Conservation (phyloP, 2,888 invertebrate species). For the Diarsia brunnea region DNA sequence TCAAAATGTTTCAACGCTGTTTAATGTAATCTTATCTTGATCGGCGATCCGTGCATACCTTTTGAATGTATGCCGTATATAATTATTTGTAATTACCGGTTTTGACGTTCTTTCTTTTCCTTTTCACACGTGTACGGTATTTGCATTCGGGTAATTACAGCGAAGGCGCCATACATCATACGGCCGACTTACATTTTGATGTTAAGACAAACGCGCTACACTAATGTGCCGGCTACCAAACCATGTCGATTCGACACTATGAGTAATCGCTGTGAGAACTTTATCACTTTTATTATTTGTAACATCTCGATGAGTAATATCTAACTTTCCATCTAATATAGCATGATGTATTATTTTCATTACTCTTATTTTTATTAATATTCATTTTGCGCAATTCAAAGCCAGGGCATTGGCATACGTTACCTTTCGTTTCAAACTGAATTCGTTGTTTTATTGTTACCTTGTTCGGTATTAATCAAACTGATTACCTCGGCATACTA, state of each 20-base stretch:
- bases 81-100: constrained; percentile 89
- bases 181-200: constrained; percentile 87
- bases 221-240: constrained; percentile 82
- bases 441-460: constrained; percentile 89
- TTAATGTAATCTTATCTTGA: constrained; percentile 88
- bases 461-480: constrained; percentile 89
- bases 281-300: constrained; percentile 87
- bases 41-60: constrained; percentile 87
- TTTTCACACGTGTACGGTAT: constrained; percentile 90
- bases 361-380: constrained; percentile 86
- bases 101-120: constrained; percentile 88
- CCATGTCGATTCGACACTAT: constrained; percentile 85
- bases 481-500: constrained; percentile 88
- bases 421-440: constrained; percentile 90
- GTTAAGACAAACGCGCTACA: constrained; percentile 84
- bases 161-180: constrained; percentile 86
- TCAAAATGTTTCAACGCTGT: constrained; percentile 90
- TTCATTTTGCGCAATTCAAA: constrained; percentile 91
- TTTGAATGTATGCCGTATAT: constrained; percentile 88
- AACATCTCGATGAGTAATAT: constrained; percentile 85
- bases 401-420: constrained; percentile 98
- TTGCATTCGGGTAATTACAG: constrained; percentile 89
- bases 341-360: constrained; percentile 90
- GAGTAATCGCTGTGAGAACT: constrained; percentile 87
- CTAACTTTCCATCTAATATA: constrained; percentile 89